Percentiles rank a stretch among this genome's conserved stretches.
Conservation (phyloP, 2,888 invertebrate genomes). For the Selenia dentaria region DNA sequence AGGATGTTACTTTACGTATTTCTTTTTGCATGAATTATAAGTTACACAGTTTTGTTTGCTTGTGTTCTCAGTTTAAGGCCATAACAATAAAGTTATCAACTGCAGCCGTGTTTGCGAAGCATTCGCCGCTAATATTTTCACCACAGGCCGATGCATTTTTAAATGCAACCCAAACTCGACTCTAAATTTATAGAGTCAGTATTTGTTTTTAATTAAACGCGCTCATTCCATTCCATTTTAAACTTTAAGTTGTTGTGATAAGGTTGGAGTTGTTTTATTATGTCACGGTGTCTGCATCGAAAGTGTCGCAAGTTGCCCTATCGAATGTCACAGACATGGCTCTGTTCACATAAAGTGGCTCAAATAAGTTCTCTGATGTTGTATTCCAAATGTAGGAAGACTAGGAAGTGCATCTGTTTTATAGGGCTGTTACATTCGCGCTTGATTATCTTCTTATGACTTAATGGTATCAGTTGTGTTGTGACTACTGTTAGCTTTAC, state of each 20-base stretch:
- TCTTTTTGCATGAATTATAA: slow-evolving; percentile 10
- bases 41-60: slow-evolving; percentile 21
- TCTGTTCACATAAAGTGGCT: slow-evolving; percentile 66
- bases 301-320: slow-evolving; percentile 66
- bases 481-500: neutral
- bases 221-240: slow-evolving; percentile 27
- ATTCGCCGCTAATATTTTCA: slow-evolving; percentile 55
- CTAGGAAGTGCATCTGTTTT: slow-evolving; percentile 56
- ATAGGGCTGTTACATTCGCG: slow-evolving; percentile 50
- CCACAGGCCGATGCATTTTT: slow-evolving; percentile 42
- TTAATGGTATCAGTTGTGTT: slow-evolving; percentile 34
- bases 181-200: slow-evolving; percentile 45
- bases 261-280: slow-evolving; percentile 42
- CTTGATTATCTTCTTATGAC: slow-evolving; percentile 47
- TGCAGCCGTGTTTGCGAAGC: slow-evolving; percentile 50
- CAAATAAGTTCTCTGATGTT: slow-evolving; percentile 71
- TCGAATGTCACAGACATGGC: slow-evolving; percentile 68
- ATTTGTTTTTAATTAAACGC: slow-evolving; percentile 50
- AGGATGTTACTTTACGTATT: too few species aligned
- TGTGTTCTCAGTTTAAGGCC: slow-evolving; percentile 35
- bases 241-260: slow-evolving; percentile 36
- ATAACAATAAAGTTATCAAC: slow-evolving; percentile 65
- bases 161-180: slow-evolving; percentile 50
- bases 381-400: slow-evolving; percentile 44
- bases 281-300: slow-evolving; percentile 40